Percentiles rank a stretch among this genome's conserved stretches.
phyloP scores from a whole-genome alignment of 2,888 invertebrate genomes.

The Frankliniella intonsa region DNA sequence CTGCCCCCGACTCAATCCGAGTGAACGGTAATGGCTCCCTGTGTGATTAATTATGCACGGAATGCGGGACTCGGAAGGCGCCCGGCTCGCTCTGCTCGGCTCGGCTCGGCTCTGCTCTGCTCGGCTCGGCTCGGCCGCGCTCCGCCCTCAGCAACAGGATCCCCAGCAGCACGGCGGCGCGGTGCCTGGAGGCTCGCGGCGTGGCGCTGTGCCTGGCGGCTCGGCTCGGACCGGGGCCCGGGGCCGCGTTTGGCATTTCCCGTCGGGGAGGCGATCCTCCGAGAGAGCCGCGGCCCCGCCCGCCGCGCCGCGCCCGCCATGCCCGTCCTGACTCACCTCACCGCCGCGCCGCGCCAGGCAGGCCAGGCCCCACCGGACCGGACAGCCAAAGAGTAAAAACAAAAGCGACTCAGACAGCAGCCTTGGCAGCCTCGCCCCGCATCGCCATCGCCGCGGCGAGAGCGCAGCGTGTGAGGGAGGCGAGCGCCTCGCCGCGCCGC shows the following conservation, averaged over 20 bases:
- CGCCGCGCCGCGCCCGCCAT: neutral
- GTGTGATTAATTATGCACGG: slow-evolving; percentile 20
- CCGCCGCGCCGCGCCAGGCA: too few relatives aligned
- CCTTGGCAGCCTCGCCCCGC: too few relatives aligned
- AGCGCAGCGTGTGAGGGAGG: too few relatives aligned
- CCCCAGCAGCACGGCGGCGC: neutral
- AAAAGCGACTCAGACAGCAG: too few relatives aligned
- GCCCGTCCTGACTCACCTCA: too few relatives aligned
- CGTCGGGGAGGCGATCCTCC: too few relatives aligned
- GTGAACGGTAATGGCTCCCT: neutral
- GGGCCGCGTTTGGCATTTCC: neutral
- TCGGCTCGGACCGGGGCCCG: slow-evolving; percentile 24
- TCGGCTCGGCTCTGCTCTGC: neutral
- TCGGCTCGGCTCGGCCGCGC: neutral
- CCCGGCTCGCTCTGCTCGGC: neutral
- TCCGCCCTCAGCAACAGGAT: neutral
- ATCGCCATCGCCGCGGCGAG: too few relatives aligned
- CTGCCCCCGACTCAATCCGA: too few relatives aligned
- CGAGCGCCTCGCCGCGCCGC: too few relatives aligned
- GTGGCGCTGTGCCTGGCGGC: neutral
- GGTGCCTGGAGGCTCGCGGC: neutral
- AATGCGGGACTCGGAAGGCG: neutral
- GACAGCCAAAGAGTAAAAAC: too few relatives aligned
- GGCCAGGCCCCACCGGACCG: too few relatives aligned
- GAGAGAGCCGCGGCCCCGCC: too few relatives aligned